phyloP scores from a whole-genome alignment of 92 coral and sea anemone genomes.

The Scolanthus callimorphus region DNA sequence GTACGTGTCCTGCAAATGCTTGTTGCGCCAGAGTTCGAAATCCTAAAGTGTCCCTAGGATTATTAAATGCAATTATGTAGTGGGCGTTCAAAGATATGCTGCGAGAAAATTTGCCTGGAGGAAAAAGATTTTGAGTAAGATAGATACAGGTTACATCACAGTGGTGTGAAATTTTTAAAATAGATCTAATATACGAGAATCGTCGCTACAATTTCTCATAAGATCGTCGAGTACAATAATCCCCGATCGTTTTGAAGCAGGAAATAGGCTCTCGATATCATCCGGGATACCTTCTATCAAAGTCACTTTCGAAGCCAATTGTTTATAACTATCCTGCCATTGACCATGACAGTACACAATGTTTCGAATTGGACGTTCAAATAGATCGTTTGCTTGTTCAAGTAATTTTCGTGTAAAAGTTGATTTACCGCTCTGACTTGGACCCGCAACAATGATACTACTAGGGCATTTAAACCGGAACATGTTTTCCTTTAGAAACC shows the following conservation, averaged over 20 bases:
- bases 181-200: too few relatives aligned
- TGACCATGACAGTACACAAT: conserved; percentile 30
- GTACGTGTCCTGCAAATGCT: conserved; percentile 23
- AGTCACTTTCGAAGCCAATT: neutral
- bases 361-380: conserved; percentile 10
- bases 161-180: conserved; percentile 8
- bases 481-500: neutral
- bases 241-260: conserved; percentile 4
- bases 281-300: conserved; percentile 33
- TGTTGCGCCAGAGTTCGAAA: conserved; percentile 14
- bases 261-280: conserved; percentile 15
- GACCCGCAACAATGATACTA: conserved; percentile 21
- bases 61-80: conserved; percentile 19
- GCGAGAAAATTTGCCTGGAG: conserved; percentile 1
- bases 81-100: conserved; percentile 14
- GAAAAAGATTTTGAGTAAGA: conserved; percentile 18
- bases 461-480: conserved; percentile 11
- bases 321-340: conserved; percentile 22
- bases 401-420: conserved; percentile 1
- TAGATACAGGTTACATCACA: conserved; percentile 20
- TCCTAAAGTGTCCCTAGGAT: conserved; percentile 16
- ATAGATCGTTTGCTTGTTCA: conserved; percentile 1
- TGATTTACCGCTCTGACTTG: conserved; percentile 13
- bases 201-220: conserved; percentile 17
- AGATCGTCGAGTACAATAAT: conserved; percentile 23